Percentiles rank a stretch among this genome's conserved stretches.
These are phyloP conservation scores for Eidolon dupreanum DNA, from an alignment of 2,797 vertebrate genomes.

Conservation along the genomic window DNA sequence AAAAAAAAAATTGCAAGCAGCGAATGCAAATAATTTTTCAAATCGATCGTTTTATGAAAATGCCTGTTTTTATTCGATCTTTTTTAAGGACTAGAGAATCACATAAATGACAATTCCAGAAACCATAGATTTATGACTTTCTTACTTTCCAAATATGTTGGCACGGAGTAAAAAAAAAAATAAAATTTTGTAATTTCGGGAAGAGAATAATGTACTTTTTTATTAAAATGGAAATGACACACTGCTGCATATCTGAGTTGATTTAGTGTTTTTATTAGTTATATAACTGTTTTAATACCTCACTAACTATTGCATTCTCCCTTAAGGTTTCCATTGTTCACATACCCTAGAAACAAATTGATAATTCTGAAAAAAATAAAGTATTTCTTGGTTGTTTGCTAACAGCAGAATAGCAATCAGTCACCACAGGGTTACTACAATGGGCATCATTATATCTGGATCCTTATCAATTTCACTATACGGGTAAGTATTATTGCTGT, in stretches of 20 bases:
- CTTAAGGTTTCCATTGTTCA: slow-evolving; percentile 94
- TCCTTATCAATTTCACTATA: slow-evolving; percentile 94
- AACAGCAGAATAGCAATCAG: slow-evolving; percentile 93
- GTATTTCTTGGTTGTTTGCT: slow-evolving; percentile 94
- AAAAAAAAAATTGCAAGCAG: slow-evolving; percentile 71
- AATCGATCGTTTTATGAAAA: slow-evolving; percentile 83
- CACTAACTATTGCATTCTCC: slow-evolving; percentile 95
- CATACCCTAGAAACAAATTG: slow-evolving; percentile 95
- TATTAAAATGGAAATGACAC: slow-evolving; percentile 93
- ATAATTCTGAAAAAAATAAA: slow-evolving; percentile 98
- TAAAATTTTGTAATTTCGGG: slow-evolving; percentile 91
- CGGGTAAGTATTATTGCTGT: slow-evolving; percentile 90
- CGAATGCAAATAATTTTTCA: slow-evolving; percentile 85
- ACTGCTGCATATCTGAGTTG: slow-evolving; percentile 94
- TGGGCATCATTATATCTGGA: slow-evolving; percentile 91
- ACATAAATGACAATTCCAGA: slow-evolving; percentile 89
- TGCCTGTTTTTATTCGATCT: slow-evolving; percentile 80
- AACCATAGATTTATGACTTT: slow-evolving; percentile 89
- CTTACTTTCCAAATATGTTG: slow-evolving; percentile 89
- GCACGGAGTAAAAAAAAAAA: slow-evolving; percentile 89
- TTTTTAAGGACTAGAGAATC: slow-evolving; percentile 86
- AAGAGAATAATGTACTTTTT: slow-evolving; percentile 92
- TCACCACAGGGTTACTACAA: slow-evolving; percentile 95
- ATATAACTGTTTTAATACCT: slow-evolving; percentile 98
- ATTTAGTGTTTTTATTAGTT: slow-evolving; percentile 98